Base-by-base conservation (phyloP, 2,797 vertebrate genomes). In the Gobionotothen gibberifrons region DNA sequence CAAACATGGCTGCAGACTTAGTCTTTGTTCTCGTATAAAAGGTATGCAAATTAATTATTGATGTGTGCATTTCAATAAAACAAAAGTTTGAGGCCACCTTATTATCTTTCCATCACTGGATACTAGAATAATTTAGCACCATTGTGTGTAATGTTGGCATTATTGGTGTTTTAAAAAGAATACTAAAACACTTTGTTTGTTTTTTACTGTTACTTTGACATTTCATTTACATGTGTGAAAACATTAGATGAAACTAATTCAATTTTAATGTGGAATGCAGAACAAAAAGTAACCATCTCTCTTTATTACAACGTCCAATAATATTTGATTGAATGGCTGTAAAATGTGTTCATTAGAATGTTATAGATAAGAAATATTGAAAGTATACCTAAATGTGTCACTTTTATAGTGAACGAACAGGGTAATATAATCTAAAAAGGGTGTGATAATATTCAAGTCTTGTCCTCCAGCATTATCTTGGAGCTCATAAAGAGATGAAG, bases 361-460 rank as follows among this genome's bases (percentile, higher is more conserved):
- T 96, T 97, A 96, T 95, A 96, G 96, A 97, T 94, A 97, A 97
- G 97, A 98, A 98, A 97, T 98, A 99, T 97, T 97, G 96, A 97
- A 98, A 99, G 97, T 98, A 97, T 99, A 98, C 97, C 97, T 97
- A 97, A 98, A 98, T 96, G 96, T 99, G 98, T 98, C 98, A 99
- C 93, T 98, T 99, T 99, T 97, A 99, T 98, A 96, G 97, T 96
- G 96, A 97, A 96, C 92, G 96, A 96, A 96, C 96, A 94, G 95
- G 96, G 97, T 97, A 97, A 97, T 98, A 97, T 98, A 97, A 98
- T 98, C 97, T 98, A 95, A 97, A 96, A 97, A 97, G 96, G 96
- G 93, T 96, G 96, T 96, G 97, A 99, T 99, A 96, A 97, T 96
- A 97, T 97, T 97, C 95, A 95, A 96, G 96, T 96, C 97, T 96